Conservation (phyloP, 2,888 invertebrate species). For the Desoria tigrina region DNA sequence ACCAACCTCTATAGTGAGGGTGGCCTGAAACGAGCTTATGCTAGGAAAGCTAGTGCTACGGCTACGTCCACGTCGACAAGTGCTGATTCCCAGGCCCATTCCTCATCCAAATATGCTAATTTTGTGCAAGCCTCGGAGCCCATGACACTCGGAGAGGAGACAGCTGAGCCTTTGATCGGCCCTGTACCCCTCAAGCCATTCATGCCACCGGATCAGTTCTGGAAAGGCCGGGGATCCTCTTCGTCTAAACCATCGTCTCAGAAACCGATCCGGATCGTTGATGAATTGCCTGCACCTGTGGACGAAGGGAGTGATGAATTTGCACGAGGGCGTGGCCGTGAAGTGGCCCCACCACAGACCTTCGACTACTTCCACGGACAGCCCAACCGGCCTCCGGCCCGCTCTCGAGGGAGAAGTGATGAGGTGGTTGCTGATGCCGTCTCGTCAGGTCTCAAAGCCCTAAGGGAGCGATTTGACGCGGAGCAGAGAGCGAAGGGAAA, state of each 20-base stretch:
- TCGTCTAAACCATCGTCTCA: slow-evolving; percentile 3
- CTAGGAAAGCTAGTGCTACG: neutral
- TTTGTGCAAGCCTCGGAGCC: slow-evolving; percentile 33
- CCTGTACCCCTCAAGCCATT: slow-evolving; percentile 27
- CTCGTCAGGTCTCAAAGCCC: slow-evolving; percentile 31
- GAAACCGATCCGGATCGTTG: slow-evolving; percentile 30
- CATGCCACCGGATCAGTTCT: slow-evolving; percentile 28
- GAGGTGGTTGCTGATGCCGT: slow-evolving; percentile 36
- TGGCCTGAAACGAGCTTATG: slow-evolving; percentile 17
- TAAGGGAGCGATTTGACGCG: slow-evolving; percentile 35
- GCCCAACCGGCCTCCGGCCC: neutral
- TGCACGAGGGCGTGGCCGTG: slow-evolving; percentile 57
- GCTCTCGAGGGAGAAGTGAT: slow-evolving; percentile 15
- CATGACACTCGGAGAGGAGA: slow-evolving; percentile 13
- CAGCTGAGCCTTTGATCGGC: slow-evolving; percentile 9
- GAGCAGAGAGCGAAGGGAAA: slow-evolving; percentile 6
- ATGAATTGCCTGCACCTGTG: slow-evolving; percentile 37
- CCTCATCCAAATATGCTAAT: slow-evolving; percentile 23
- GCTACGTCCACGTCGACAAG: slow-evolving; percentile 1
- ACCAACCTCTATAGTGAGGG: slow-evolving; percentile 30
- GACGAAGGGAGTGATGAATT: slow-evolving; percentile 30
- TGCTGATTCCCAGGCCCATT: neutral
- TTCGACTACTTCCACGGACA: slow-evolving; percentile 63
- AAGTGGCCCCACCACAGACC: slow-evolving; percentile 68
- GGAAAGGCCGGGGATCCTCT: slow-evolving; percentile 9